Evolutionary conservation across 1,140 invertebrate species (phyloP), one percentile per base, ranked within the genome.

Genomic region (Helicoverpa zea): DNA sequence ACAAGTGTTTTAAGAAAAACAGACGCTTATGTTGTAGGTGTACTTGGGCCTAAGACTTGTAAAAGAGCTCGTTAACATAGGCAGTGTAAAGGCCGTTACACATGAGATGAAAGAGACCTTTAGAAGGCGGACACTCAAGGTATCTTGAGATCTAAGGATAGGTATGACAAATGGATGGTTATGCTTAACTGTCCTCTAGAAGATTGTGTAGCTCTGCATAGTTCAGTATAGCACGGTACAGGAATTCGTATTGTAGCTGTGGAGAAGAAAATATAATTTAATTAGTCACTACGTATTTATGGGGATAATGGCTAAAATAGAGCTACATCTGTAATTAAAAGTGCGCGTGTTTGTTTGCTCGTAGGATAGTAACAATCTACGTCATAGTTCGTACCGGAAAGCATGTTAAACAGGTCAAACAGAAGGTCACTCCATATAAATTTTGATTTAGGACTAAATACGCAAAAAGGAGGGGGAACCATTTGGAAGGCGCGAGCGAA

Each of bases 201-300:
- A 95, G 88, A 73, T 97, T 97, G 95, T 98, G 97, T 83, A 98
- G 96, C 92, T 98, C 98, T 82, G 98, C 97, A 92, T 98, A 98
- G 94, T 98, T 98, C 77, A 98, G 96, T 92, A 98, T 97, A 91
- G 98, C 98, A 94, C 98, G 97, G 95, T 98, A 97, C 86, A 98
- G 95, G 95, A 98, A 98, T 96, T 98, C 98, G 92, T 98, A 98
- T 95, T 98, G 98, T 90, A 97, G 97, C 98, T 98, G 95, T 16
- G 97, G 96, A 87, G 52, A 84, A 88, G 90, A 85, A 81, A 54
- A 81, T 4, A 16, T 16, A 51, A 58, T 7, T 47, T 52, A 51
- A 72, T 14, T 2, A 61, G 5, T 61, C 1, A 18, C 18, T 2
- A 30, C 30, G 4, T 30, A 30, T 30, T 30, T 30, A 30, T n/a